Conservation (phyloP, 2,113 vertebrate species). For the Paralichthys olivaceus region DNA sequence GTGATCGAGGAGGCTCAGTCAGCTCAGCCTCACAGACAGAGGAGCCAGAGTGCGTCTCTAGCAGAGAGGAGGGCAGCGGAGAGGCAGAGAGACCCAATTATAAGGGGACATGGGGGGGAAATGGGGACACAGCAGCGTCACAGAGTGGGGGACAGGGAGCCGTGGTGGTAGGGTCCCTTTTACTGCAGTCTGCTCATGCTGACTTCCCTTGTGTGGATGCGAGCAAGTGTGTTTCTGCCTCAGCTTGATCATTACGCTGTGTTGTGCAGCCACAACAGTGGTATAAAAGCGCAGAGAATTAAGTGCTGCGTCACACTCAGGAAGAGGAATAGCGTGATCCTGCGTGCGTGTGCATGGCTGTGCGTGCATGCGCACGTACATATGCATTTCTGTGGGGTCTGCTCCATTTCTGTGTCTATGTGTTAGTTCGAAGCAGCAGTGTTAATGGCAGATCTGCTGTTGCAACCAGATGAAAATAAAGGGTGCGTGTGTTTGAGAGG, state of each 20-base stretch:
- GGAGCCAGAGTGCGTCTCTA: conserved; percentile 65
- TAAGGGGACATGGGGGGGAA: conserved; percentile 61
- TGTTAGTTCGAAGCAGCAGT: conserved; percentile 82
- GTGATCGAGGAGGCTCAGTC: conserved; percentile 80
- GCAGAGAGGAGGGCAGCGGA: conserved; percentile 45
- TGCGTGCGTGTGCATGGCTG: conserved; percentile 68
- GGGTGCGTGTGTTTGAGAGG: conserved; percentile 75
- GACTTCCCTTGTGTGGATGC: conserved; percentile 55
- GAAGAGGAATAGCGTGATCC: conserved; percentile 72
- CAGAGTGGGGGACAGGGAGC: conserved; percentile 50
- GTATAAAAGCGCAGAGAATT: conserved; percentile 93
- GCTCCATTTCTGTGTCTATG: conserved; percentile 58
- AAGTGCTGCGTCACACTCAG: conserved; percentile 99
- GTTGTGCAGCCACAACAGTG: conserved; percentile 88
- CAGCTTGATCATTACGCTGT: conserved; percentile 84
- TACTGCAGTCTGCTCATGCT: conserved; percentile 69
- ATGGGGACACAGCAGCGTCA: conserved; percentile 64
- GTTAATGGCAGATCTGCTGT: conserved; percentile 86
- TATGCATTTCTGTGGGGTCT: conserved; percentile 56
- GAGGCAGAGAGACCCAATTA: conserved; percentile 69
- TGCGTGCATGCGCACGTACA: conserved; percentile 37
- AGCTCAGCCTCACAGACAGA: conserved; percentile 71
- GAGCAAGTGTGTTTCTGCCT: conserved; percentile 64
- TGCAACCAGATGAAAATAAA: conserved; percentile 85
- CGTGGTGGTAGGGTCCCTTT: conserved; percentile 73